Conservation (phyloP, 1,140 invertebrate genomes). For the Epicauta chinensis region DNA sequence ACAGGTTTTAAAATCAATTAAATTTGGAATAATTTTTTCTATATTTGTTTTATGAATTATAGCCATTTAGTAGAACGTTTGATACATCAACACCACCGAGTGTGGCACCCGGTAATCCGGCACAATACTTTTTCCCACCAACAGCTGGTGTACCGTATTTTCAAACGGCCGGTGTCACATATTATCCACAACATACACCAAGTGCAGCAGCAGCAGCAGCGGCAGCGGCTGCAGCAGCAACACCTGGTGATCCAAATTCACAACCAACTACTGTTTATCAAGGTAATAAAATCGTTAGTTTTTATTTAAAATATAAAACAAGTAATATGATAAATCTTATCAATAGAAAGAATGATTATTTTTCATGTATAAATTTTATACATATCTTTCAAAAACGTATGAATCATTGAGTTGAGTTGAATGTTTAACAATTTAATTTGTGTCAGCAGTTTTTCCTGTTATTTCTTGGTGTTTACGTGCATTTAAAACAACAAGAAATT, state of each 20-base stretch:
- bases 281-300: too few relatives aligned
- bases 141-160: conserved; percentile 33
- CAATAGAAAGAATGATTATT: too few relatives aligned
- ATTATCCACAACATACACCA: conserved; percentile 30
- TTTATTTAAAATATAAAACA: too few relatives aligned
- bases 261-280: conserved; percentile 38
- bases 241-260: conserved; percentile 29
- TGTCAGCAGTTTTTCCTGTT: too few relatives aligned
- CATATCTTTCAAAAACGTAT: too few relatives aligned
- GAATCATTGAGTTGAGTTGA: too few relatives aligned
- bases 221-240: too few relatives aligned
- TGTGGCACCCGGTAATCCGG: conserved; percentile 29
- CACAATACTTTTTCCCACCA: conserved; percentile 36
- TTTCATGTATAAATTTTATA: too few relatives aligned
- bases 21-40: background rate
- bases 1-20: conserved; percentile 49
- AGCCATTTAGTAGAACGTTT: conserved; percentile 35
- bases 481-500: too few relatives aligned
- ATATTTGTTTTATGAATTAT: conserved; percentile 8
- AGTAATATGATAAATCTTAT: background rate
- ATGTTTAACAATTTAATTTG: too few relatives aligned
- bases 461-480: too few relatives aligned
- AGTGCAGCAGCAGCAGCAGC: conserved; percentile 21
- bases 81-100: conserved; percentile 29
- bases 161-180: conserved; percentile 32